Conservation (phyloP, 2,888 invertebrate species). For the Lochmaea crataegi region DNA sequence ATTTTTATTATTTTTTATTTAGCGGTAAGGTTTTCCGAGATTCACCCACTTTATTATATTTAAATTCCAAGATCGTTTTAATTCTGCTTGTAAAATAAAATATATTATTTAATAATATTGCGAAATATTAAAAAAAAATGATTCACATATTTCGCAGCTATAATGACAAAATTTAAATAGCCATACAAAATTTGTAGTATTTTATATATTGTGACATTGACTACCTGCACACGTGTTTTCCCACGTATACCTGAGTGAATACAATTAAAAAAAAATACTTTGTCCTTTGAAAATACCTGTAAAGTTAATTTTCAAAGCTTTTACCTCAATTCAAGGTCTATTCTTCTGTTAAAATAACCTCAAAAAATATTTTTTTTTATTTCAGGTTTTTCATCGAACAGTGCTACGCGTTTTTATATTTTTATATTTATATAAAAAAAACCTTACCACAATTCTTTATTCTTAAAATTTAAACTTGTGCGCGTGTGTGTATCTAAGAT, state of each 20-base stretch:
- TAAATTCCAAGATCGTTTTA: neutral
- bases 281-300: neutral
- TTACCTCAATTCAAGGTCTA: no score
- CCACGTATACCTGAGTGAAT: slow-evolving; percentile 7
- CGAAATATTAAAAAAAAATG: slow-evolving; percentile 1
- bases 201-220: neutral
- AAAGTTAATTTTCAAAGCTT: neutral
- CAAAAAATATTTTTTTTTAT: neutral
- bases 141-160: neutral
- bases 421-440: no score
- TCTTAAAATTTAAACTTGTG: slow-evolving; percentile 12
- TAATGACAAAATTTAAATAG: neutral
- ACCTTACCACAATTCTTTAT: no score
- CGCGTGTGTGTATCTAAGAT: slow-evolving; percentile 8
- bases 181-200: neutral
- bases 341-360: neutral
- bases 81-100: neutral
- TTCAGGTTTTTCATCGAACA: slow-evolving; percentile 22
- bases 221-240: slow-evolving; percentile 8
- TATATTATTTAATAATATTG: neutral
- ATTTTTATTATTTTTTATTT: neutral
- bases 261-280: neutral
- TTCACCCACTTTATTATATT: neutral
- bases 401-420: neutral
- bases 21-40: neutral